phyloP scores from a whole-genome alignment of 2,113 vertebrate species.

The Corythaeola cristata region DNA sequence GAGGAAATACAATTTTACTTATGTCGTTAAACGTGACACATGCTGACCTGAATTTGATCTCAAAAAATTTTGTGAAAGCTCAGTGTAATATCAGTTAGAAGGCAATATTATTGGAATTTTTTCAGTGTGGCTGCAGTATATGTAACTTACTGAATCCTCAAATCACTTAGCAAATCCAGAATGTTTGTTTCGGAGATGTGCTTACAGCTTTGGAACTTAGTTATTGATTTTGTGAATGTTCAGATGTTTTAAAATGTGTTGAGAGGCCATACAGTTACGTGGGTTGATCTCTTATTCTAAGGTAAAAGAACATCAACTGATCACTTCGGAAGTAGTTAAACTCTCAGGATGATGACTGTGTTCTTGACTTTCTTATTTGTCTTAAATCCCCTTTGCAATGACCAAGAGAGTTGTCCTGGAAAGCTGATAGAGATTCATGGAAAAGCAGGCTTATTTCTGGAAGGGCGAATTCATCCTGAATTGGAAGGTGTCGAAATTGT shows the following conservation, averaged over 20 bases:
- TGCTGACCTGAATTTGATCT: not conserved
- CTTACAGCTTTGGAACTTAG: not conserved
- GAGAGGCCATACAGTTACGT: not conserved
- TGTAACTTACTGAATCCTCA: not conserved
- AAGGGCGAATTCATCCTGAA: conserved; percentile 88
- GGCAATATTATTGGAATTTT: not conserved
- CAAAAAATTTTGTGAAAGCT: not conserved
- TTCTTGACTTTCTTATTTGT: not conserved
- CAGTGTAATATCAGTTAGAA: not conserved
- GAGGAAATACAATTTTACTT: not conserved
- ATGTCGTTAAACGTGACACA: not conserved
- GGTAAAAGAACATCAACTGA: not conserved
- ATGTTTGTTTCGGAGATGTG: not conserved
- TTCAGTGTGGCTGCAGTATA: not conserved
- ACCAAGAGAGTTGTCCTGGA: conserved; percentile 92
- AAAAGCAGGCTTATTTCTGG: conserved; percentile 92
- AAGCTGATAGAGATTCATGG: conserved; percentile 90
- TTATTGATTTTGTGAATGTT: not conserved
- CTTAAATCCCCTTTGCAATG: conserved; percentile 1
- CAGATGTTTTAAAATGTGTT: not conserved
- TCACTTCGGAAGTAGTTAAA: not conserved
- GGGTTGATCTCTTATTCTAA: not conserved
- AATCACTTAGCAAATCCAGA: not conserved
- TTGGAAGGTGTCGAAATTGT: conserved; percentile 93
- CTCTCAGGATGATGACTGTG: not conserved